phyloP scores from a whole-genome alignment of 2,797 vertebrate genomes.

The Karalla daura region DNA sequence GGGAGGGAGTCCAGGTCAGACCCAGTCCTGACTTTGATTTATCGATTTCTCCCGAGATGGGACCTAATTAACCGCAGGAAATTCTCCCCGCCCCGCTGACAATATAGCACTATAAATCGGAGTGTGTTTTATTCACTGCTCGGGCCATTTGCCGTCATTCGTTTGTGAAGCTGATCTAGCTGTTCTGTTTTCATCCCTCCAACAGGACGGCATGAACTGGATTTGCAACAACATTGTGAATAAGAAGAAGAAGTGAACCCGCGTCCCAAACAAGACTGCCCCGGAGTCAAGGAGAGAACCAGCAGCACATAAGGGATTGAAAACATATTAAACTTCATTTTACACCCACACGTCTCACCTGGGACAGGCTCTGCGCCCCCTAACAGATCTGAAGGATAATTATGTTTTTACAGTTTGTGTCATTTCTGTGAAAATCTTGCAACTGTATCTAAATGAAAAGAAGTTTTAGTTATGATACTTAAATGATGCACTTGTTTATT shows the following conservation, averaged over 20 bases:
- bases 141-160: neutral
- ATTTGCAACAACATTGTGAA: constrained; percentile 88
- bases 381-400: constrained; percentile 17
- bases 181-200: constrained; percentile 26
- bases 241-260: constrained; percentile 84
- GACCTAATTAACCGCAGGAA: constrained; percentile 3
- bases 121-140: neutral
- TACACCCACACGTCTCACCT: constrained; percentile 8
- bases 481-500: constrained; percentile 15
- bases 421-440: constrained; percentile 59
- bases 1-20: constrained; percentile 91
- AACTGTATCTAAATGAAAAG: constrained; percentile 40
- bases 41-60: constrained; percentile 26
- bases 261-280: neutral
- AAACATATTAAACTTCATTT: neutral
- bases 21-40: neutral
- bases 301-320: constrained; percentile 23
- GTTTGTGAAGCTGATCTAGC: neutral
- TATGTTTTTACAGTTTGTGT: constrained; percentile 62
- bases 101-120: neutral
- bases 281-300: constrained; percentile 11
- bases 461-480: constrained; percentile 9
- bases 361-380: constrained; percentile 8
- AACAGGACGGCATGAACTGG: constrained; percentile 89
- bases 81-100: neutral